phyloP scores from a whole-genome alignment of 2,888 invertebrate genomes.

The Catocala fraxini region DNA sequence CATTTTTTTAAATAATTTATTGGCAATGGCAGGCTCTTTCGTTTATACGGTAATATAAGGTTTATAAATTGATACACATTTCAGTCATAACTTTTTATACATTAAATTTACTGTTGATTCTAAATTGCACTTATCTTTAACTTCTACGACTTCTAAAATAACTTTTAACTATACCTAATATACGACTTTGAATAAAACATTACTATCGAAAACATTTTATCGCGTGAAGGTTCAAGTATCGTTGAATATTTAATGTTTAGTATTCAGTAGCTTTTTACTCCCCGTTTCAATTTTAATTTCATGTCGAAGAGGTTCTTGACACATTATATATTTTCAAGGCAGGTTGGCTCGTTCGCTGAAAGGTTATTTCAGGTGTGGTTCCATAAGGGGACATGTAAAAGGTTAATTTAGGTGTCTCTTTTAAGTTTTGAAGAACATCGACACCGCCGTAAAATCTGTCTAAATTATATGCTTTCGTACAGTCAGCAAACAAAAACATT shows the following conservation, averaged over 20 bases:
- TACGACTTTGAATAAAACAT: not conserved
- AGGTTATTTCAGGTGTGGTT: not conserved
- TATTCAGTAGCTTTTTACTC: not conserved
- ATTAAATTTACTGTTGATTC: no score
- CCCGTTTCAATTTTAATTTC: conserved; percentile 20
- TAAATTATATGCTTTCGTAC: not conserved
- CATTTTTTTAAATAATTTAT: no score
- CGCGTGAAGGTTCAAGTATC: conserved; percentile 6
- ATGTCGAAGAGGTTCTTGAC: conserved; percentile 16
- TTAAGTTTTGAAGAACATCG: not conserved
- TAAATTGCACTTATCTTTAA: no score
- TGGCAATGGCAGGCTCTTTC: no score
- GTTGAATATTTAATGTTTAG: conserved; percentile 15
- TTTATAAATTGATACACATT: no score
- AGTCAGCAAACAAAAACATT: no score
- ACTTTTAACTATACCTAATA: not conserved
- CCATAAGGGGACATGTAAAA: conserved; percentile 2
- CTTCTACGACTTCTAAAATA: no score
- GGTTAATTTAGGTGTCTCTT: not conserved
- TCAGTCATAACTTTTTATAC: no score
- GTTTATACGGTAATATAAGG: no score
- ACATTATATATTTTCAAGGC: conserved; percentile 12
- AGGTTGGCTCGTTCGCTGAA: not conserved
- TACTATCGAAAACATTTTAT: not conserved
- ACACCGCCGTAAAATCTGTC: not conserved